A percentile compares a stretch with the other conserved stretches of the same genome.
Conservation (phyloP, 1,140 invertebrate genomes). For the Ips typographus region DNA sequence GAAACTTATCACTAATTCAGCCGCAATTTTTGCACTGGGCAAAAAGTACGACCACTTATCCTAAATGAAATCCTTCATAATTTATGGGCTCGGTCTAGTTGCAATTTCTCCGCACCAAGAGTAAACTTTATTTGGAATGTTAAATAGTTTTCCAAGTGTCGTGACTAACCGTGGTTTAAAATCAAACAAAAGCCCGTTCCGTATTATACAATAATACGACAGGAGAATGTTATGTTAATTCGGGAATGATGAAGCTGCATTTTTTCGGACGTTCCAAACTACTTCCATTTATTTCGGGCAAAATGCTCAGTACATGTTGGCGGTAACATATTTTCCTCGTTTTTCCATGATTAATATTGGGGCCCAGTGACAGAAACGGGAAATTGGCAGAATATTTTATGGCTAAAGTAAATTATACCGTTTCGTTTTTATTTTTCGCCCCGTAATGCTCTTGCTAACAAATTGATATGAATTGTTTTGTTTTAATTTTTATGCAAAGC, state of each 20-base stretch:
- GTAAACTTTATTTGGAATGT: slow-evolving; percentile 13
- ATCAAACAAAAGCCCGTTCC: too few species aligned
- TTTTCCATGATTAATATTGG: slow-evolving; percentile 30
- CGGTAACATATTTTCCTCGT: slow-evolving; percentile 29
- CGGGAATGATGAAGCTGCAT: slow-evolving; percentile 22
- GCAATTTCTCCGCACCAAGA: slow-evolving; percentile 8
- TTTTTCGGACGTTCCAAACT: slow-evolving; percentile 14
- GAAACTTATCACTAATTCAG: slow-evolving; percentile 33
- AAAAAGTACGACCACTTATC: slow-evolving; percentile 30
- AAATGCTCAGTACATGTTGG: slow-evolving; percentile 26
- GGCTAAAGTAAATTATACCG: slow-evolving; percentile 30
- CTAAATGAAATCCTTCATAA: slow-evolving; percentile 28
- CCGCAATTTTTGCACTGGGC: slow-evolving; percentile 21
- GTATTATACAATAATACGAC: background rate
- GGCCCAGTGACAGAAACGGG: slow-evolving; percentile 26
- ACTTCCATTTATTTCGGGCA: slow-evolving; percentile 22
- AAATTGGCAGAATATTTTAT: slow-evolving; percentile 34
- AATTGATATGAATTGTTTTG: slow-evolving; percentile 29
- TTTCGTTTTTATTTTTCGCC: slow-evolving; percentile 30
- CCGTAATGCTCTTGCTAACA: slow-evolving; percentile 19
- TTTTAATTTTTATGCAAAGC: slow-evolving; percentile 23
- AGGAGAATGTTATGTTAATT: slow-evolving; percentile 4
- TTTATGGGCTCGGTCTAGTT: slow-evolving; percentile 20
- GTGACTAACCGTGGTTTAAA: background rate
- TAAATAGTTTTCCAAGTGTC: slow-evolving; percentile 6